A percentile compares a stretch with the other conserved stretches of the same genome.
Evolutionary conservation across 1,140 invertebrate genomes (phyloP).

Genomic region (Drosophila seguyi): DNA sequence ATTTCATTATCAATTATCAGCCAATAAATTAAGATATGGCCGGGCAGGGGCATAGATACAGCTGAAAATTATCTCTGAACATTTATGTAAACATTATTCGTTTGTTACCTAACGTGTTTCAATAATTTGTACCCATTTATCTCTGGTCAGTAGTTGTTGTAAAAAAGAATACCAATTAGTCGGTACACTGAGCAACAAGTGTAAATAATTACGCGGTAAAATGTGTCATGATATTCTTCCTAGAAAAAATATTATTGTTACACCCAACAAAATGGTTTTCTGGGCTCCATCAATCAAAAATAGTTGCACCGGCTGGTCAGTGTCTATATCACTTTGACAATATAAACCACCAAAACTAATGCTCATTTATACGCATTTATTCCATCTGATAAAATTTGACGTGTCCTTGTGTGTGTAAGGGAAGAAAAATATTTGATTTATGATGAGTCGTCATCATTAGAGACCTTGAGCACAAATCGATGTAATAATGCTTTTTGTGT

Average conservation of each 20-base stretch:
- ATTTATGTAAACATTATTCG: conserved; percentile 5
- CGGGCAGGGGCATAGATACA: conserved; percentile 7
- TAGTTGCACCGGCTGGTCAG: conserved; percentile 9
- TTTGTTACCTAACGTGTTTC: conserved; percentile 30
- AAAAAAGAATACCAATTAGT: conserved; percentile 23
- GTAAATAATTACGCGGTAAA: not conserved
- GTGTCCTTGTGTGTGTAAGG: conserved; percentile 6
- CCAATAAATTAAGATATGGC: conserved; percentile 46
- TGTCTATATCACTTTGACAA: conserved; percentile 19
- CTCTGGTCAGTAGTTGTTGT: conserved; percentile 12
- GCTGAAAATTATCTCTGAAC: conserved; percentile 14
- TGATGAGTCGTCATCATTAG: conserved; percentile 1
- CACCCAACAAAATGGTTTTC: not conserved
- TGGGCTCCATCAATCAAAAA: conserved; percentile 3
- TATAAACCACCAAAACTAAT: conserved; percentile 18
- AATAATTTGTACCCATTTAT: conserved; percentile 10
- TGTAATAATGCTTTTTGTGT: conserved; percentile 33
- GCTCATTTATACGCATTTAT: conserved; percentile 17
- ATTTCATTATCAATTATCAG: conserved; percentile 56
- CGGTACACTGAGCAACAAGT: conserved; percentile 2
- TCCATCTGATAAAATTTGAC: conserved; percentile 34
- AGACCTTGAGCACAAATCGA: conserved; percentile 30
- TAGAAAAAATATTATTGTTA: conserved; percentile 5
- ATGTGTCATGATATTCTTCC: conserved; percentile 2
- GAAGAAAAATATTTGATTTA: conserved; percentile 18